These are phyloP conservation scores for Cynodonichthys magdalenae DNA, from an alignment of 2,797 vertebrate genomes.

Conservation along the genomic window DNA sequence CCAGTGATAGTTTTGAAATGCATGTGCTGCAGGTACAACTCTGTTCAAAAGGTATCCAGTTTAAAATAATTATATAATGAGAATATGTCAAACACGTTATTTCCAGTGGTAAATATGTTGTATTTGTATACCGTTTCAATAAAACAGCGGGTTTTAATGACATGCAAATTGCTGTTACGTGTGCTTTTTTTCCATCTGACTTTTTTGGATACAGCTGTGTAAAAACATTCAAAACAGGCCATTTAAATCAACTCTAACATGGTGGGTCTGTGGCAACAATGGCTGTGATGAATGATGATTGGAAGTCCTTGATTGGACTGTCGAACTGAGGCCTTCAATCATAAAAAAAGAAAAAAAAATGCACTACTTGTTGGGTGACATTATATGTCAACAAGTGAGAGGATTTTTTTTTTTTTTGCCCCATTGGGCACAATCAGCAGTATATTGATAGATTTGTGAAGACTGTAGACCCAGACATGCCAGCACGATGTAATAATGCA, in stretches of 20 bases:
- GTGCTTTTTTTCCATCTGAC: background rate
- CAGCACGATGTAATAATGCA: conserved; percentile 17
- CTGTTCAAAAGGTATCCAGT: background rate
- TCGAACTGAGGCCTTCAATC: conserved; percentile 22
- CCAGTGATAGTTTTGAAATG: background rate
- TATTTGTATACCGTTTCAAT: background rate
- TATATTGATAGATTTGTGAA: conserved; percentile 10
- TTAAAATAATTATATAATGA: background rate
- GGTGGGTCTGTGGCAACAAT: conserved; percentile 21
- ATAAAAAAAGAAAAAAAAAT: conserved; percentile 27
- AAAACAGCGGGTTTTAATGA: background rate
- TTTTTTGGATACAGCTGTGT: background rate
- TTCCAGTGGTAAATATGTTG: background rate
- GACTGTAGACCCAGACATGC: background rate
- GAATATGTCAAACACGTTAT: background rate
- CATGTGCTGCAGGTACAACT: no score
- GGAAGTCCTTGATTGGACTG: conserved; percentile 24
- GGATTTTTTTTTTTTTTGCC: conserved; percentile 5
- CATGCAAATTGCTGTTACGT: background rate
- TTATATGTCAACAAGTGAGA: conserved; percentile 27
- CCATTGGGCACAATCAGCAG: conserved; percentile 21
- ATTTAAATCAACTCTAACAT: conserved; percentile 26
- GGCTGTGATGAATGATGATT: conserved; percentile 32
- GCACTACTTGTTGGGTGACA: conserved; percentile 24
- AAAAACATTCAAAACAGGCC: background rate